Percentiles rank a stretch among this genome's conserved stretches.
phyloP scores from a whole-genome alignment of 2,113 vertebrate species.

The Macaca fascicularis region T2T-MFA8v1.1 NC_088375.1:10142501-10143000 shows the following conservation, averaged over 20 bases:
- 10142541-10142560: neutral
- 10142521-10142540: neutral
- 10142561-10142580: neutral
- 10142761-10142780: neutral
- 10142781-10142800: neutral
- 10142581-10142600: neutral
- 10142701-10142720: neutral
- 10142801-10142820: neutral
- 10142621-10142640: neutral
- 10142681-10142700: neutral
- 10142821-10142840: neutral
- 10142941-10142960: neutral
- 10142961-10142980: slow-evolving; percentile 3
- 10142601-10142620: neutral
- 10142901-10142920: neutral
- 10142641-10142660: neutral
- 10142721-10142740: neutral
- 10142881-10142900: neutral
- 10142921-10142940: neutral
- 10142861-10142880: neutral
- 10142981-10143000: slow-evolving; percentile 35
- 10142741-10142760: neutral
- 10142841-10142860: neutral
- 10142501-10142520: neutral
- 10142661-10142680: neutral